Evolutionary conservation across 1,140 invertebrate species (phyloP).

Genomic region (Augochlora pura): DNA sequence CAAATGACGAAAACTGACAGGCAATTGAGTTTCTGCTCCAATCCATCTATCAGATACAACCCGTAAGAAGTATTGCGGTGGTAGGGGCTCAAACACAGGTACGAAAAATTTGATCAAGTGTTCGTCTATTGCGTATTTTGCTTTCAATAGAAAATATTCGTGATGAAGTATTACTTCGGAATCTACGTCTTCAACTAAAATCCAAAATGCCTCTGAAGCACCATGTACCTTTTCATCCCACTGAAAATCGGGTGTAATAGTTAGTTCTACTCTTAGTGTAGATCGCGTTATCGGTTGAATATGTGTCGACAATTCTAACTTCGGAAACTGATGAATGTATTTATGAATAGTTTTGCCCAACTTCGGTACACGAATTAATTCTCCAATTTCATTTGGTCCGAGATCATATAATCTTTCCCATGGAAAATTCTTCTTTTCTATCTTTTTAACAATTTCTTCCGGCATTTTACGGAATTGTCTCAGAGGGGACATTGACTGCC

Average conservation of each 20-base stretch:
- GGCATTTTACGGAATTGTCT: slow-evolving; percentile 99
- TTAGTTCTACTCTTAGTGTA: slow-evolving; percentile 96
- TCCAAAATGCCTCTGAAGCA: slow-evolving; percentile 98
- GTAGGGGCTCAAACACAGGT: slow-evolving; percentile 98
- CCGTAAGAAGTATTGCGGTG: slow-evolving; percentile 98
- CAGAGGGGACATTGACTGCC: slow-evolving; percentile 99
- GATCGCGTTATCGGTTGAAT: slow-evolving; percentile 99
- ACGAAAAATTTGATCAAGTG: slow-evolving; percentile 99
- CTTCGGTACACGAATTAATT: slow-evolving; percentile 97
- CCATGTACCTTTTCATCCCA: slow-evolving; percentile 99
- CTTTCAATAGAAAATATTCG: slow-evolving; percentile 98
- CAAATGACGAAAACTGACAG: slow-evolving; percentile 98
- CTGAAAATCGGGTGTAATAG: slow-evolving; percentile 99
- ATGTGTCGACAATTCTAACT: slow-evolving; percentile 95
- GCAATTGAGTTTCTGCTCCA: slow-evolving; percentile 96
- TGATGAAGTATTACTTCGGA: slow-evolving; percentile 97
- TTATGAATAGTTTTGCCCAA: slow-evolving; percentile 98
- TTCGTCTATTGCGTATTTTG: slow-evolving; percentile 96
- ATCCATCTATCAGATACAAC: slow-evolving; percentile 92
- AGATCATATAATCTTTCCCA: slow-evolving; percentile 98
- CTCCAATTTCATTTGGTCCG: slow-evolving; percentile 98
- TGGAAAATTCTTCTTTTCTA: slow-evolving; percentile 98
- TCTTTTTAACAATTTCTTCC: slow-evolving; percentile 97
- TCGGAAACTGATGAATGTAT: slow-evolving; percentile 98
- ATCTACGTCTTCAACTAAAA: slow-evolving; percentile 98